phyloP scores from a whole-genome alignment of 1,140 invertebrate genomes.

The Bradynema listronoti region DNA sequence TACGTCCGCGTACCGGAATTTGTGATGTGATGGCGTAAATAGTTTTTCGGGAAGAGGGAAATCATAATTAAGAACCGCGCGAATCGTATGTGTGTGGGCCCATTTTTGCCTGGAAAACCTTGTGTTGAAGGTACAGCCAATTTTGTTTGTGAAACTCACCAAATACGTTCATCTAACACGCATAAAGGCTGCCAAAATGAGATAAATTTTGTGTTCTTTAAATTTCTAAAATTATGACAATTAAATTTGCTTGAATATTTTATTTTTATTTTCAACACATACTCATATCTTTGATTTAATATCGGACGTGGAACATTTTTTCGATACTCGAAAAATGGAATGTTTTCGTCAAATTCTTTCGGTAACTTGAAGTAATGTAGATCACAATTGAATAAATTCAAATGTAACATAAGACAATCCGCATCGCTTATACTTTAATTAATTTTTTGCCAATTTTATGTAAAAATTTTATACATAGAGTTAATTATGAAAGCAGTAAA shows the following conservation, averaged over 20 bases:
- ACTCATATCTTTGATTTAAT: conserved; percentile 18
- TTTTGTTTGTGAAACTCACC: conserved; percentile 18
- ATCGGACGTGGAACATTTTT: conserved; percentile 14
- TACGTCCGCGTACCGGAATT: conserved; percentile 18
- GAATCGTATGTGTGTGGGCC: conserved; percentile 34
- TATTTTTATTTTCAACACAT: no score
- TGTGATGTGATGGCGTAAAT: conserved; percentile 23
- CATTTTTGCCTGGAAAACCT: conserved; percentile 36
- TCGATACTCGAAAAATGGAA: conserved; percentile 25
- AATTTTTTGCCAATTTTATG: background rate
- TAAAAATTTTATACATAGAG: background rate
- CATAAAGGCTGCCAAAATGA: conserved; percentile 37
- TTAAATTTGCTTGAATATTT: conserved; percentile 2
- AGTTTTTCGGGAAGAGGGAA: conserved; percentile 29
- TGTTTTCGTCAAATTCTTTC: conserved; percentile 27
- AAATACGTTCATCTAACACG: conserved; percentile 22
- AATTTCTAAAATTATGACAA: conserved; percentile 21
- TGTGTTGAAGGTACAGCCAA: background rate
- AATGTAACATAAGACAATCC: conserved; percentile 29
- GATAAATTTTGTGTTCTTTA: conserved; percentile 29
- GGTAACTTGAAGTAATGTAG: conserved; percentile 26
- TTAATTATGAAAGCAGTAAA: background rate
- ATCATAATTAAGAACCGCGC: conserved; percentile 31
- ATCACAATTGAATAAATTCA: conserved; percentile 31
- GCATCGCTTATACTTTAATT: no score